These are phyloP conservation scores for Characodon lateralis DNA, from an alignment of 2,797 vertebrate species.

Conservation along the genomic window DNA sequence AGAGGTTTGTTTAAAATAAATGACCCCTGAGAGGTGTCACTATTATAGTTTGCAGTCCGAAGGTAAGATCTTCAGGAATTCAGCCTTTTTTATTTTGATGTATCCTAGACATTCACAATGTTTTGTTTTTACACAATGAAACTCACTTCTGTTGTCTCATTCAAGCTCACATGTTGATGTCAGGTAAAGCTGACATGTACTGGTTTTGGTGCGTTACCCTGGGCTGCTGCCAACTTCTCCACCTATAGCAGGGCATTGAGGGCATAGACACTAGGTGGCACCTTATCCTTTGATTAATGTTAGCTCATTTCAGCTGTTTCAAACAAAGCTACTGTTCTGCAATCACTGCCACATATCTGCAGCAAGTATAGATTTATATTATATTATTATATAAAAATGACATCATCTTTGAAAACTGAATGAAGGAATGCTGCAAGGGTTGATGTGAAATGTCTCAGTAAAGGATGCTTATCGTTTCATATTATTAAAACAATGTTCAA, in stretches of 20 bases:
- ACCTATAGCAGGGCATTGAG: constrained; percentile 18
- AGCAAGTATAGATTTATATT: not conserved
- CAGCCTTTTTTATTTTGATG: not conserved
- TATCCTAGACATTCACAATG: not conserved
- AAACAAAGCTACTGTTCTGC: not conserved
- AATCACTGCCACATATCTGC: not conserved
- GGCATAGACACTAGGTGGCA: constrained; percentile 63
- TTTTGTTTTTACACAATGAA: not conserved
- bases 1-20: constrained; percentile 55
- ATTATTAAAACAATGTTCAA: not conserved
- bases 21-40: constrained; percentile 28
- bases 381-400: not conserved
- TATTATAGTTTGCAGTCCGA: constrained; percentile 35
- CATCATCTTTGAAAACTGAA: not conserved
- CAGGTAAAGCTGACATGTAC: constrained; percentile 32
- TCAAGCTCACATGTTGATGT: constrained; percentile 16
- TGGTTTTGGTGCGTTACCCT: constrained; percentile 70
- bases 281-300: constrained; percentile 15
- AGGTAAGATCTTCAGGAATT: not conserved
- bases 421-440: not conserved
- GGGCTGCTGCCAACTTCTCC: constrained; percentile 56
- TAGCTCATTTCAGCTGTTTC: not conserved
- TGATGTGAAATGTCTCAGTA: not conserved
- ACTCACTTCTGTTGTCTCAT: not conserved
- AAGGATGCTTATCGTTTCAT: not conserved